A percentile compares a stretch with the other conserved stretches of the same genome.
These are phyloP conservation scores for Diacarnus erythraeanus DNA, from an alignment of 37 sponge, comb jelly and placozoan species.

Conservation along the genomic window DNA sequence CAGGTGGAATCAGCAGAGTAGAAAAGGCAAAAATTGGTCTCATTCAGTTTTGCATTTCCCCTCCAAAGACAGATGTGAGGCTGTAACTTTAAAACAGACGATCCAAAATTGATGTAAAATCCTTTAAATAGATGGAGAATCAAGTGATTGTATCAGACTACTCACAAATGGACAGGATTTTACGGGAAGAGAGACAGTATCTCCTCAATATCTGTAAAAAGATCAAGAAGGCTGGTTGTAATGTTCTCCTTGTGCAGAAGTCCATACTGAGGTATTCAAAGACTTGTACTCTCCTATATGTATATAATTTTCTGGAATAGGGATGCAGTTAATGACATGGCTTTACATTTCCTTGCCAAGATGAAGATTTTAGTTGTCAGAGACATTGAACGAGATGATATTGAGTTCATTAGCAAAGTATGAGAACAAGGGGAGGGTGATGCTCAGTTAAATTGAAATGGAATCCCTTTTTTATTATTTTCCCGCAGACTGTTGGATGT, in stretches of 20 bases:
- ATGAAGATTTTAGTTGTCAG: slow-evolving; percentile 95
- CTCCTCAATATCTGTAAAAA: slow-evolving; percentile 98
- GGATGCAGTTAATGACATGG: slow-evolving; percentile 97
- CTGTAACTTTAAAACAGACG: background rate
- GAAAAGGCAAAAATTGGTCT: slow-evolving; percentile 99
- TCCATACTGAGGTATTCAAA: slow-evolving; percentile 95
- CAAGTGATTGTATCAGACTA: slow-evolving; percentile 99
- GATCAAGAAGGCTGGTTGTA: slow-evolving; percentile 99
- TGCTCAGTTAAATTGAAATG: background rate
- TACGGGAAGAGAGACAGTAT: slow-evolving; percentile 97
- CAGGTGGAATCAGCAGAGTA: slow-evolving; percentile 85
- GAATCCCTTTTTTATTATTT: background rate
- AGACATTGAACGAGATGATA: slow-evolving; percentile 97
- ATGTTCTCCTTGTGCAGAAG: slow-evolving; percentile 98
- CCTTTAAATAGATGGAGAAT: slow-evolving; percentile 86
- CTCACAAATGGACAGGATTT: slow-evolving; percentile 98
- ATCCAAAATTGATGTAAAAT: background rate
- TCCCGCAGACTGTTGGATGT: slow-evolving; percentile 84
- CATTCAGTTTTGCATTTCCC: slow-evolving; percentile 99
- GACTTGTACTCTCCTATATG: too few relatives aligned
- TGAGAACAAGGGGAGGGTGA: background rate
- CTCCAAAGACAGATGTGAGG: slow-evolving; percentile 96
- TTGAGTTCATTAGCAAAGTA: slow-evolving; percentile 93
- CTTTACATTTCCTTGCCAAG: slow-evolving; percentile 96
- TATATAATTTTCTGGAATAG: slow-evolving; percentile 27